Base-by-base conservation (phyloP, 2,888 invertebrate genomes). In the Lottia gigantea region DNA sequence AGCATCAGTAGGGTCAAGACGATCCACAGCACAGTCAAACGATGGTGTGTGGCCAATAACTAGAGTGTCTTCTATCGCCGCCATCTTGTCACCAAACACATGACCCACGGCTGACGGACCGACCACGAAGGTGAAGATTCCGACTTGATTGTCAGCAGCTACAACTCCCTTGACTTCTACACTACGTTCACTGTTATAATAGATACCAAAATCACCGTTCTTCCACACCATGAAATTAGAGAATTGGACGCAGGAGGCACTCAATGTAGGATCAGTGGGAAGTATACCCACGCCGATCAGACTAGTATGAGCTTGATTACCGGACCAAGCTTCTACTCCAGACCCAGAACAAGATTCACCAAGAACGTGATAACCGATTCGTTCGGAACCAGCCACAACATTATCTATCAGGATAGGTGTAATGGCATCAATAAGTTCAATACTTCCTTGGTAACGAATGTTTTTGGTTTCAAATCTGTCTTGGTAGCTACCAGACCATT, bases 201-300 rank as follows among this genome's bases (percentile, higher is more conserved):
- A 88, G 8, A 87, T 64, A 1, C 86, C 87, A 74, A 72, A 83
- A 66, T 86, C 83, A n/a, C 71, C 75, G 64, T 72, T 78, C 70
- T 82, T 84, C 78, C 80, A 84, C 1, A 80, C 62, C 1, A 75
- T 76, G 65, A 86, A 85, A 25, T 80, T 80, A n/a, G 79, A 68
- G n/a, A 80, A 74, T 63, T 74, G 73, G 1, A 76, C 71, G 71
- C 87, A 87, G 11, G 64, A 70, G 6, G 46, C 25, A 8, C 47
- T 61, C 4, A 66, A 66, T 11, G 25, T 46, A n/a, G 62, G 67
- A 62, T 79, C 79, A 0, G 15, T 23, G 1, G 76, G 76, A 14
- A 80, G 67, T 3, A 78, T 16, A 2, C 64, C 70, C 2, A 78
- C 73, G 3, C 81, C 81, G 0, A 74, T 63, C 63, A 81, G 63